Evolutionary conservation across 2,797 vertebrate species (phyloP), one percentile per base, ranked within the genome.

Genomic region (Anabacerthia variegaticeps): DNA sequence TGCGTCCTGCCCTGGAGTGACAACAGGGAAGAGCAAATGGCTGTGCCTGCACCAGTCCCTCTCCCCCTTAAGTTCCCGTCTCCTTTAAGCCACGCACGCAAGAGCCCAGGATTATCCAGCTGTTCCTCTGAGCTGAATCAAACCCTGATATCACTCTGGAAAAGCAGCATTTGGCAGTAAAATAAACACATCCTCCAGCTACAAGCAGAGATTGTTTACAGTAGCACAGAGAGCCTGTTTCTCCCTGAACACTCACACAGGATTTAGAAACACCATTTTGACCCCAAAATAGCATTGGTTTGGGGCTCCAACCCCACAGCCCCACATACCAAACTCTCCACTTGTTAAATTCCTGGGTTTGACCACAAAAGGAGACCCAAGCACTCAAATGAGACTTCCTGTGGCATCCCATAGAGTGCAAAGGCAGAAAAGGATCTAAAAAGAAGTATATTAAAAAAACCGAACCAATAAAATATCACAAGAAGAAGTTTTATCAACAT

Each of bases 301-400:
- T 72, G 44, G 0, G 3, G 43, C 14, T 72, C 32, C 32, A 46
- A 26, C 10, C 32, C 65, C 34, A 9, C 26, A 44, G 28, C 18
- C n/a, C 34, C 12, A 17, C 48, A 15, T 0, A 0, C 18, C 21
- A 61, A 36, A n/a, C 10, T 85, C 3, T 1, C 23, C 7, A 7
- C 54, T 80, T 63, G 61, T 43, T 80, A 68, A 65, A 65, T 37
- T 49, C 12, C 22, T n/a, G 37, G 20, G 19, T 67, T 72, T 67
- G 26, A 69, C 76, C 46, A 52, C 37, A 66, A 44, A 67, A 68
- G 39, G 67, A 55, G 14, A 30, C 28, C 20, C 16, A 48, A 65
- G 24, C 61, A 62, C 14, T 8, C 30, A 69, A 37, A 34, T 52
- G 51, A 77, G 59, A 49, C 23, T 75, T 88, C 24, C 51, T n/a